Evolutionary conservation across 2,888 invertebrate genomes (phyloP), one percentile per base, ranked within the genome.

Genomic region (Acanthococcus lagerstroemiae): DNA sequence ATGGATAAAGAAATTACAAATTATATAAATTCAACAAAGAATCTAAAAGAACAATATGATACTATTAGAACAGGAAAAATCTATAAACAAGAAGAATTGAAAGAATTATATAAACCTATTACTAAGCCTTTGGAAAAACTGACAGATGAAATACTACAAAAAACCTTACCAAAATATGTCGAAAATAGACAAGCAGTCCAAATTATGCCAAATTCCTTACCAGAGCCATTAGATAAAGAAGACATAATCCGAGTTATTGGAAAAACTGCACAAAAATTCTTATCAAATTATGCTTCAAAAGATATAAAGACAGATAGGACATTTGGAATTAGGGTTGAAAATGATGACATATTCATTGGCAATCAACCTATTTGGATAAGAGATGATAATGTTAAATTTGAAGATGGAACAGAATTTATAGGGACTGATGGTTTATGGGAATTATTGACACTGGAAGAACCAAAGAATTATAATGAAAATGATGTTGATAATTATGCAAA

Each of bases 41-140:
- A 15, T n/a, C n/a, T 55, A 55, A 57, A 57, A 27, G 15, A 55
- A 24, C n/a, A 25, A 24, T 55, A 55, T 55, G 25, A 55, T 7
- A 24, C 9, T 19, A n/a, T 55, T 9, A 24, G 17, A 55, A n/a
- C 21, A 22, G 27, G 25, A 24, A 55, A 55, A 24, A 26, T 55
- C 1, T 22, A 24, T 15, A 27, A 17, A 17, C 26, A 27, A 55
- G 55, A 55, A 55, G 9, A 22, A 9, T 9, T 48, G 19, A 19
- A n/a, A 21, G 48, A 48, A 48, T 19, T 19, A 21, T 48, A 19
- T n/a, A 15, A 48, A 48, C 48, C 48, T n/a, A 21, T 48, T 9
- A 21, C 21, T 48, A 9, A 48, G 19, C 48, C 48, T 9, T 19
- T 48, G 19, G 21, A 48, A 48, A 21, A 48, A 48, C 19, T 48